These are phyloP conservation scores for Pheosia tremula DNA, from an alignment of 2,888 invertebrate species.

Conservation along the genomic window DNA sequence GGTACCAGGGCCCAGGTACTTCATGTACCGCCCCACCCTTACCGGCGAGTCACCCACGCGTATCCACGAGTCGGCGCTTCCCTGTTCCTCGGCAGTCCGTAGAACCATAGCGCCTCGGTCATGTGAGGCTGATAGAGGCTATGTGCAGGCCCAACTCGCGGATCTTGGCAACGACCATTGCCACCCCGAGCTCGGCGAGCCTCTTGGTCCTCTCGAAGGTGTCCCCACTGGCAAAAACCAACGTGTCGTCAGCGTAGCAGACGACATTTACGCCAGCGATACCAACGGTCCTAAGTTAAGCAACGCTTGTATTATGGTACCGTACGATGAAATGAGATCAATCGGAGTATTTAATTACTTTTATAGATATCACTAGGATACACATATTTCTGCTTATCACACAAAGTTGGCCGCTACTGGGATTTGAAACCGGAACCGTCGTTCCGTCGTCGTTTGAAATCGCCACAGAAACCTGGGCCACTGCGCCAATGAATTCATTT, in stretches of 20 bases:
- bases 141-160: background rate
- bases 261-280: background rate
- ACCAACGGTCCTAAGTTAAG: no score
- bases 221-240: background rate
- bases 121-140: slow-evolving; percentile 2
- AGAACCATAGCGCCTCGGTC: slow-evolving; percentile 9
- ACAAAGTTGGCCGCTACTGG: no score
- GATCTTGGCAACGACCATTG: background rate
- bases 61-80: slow-evolving; percentile 6
- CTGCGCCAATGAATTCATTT: no score
- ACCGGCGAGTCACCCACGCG: slow-evolving; percentile 7
- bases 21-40: slow-evolving; percentile 7
- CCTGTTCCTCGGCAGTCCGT: slow-evolving; percentile 3
- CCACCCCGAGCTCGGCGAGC: background rate
- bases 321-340: no score
- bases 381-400: no score
- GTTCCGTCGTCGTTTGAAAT: no score
- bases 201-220: no score
- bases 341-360: no score
- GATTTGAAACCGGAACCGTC: no score
- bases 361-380: no score
- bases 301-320: no score
- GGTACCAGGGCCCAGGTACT: slow-evolving; percentile 6
- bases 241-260: background rate
- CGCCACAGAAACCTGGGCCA: no score